These are phyloP conservation scores for Tetanocera ferruginea DNA, from an alignment of 2,888 invertebrate species.

Conservation along the genomic window DNA sequence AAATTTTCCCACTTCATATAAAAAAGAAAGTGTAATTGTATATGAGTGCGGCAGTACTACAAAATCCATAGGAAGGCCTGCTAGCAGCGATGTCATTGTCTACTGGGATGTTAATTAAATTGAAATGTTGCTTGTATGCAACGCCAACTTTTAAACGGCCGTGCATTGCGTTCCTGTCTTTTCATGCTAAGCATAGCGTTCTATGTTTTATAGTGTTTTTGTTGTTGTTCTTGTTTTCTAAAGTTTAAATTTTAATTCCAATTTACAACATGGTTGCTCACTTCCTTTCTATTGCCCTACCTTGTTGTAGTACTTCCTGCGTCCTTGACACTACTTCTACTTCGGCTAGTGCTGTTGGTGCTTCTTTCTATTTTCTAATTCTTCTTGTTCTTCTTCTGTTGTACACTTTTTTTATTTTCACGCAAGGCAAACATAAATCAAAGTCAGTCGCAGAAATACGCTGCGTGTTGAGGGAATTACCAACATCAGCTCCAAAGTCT, in stretches of 20 bases:
- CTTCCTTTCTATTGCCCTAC: neutral
- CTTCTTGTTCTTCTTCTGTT: neutral
- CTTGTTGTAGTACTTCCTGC: neutral
- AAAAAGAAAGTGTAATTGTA: too few relatives aligned
- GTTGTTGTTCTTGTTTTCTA: neutral
- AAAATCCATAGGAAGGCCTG: too few relatives aligned
- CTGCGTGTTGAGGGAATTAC: slow-evolving; percentile 40
- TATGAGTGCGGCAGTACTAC: too few relatives aligned
- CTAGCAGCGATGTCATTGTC: slow-evolving; percentile 15
- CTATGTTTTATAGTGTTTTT: neutral
- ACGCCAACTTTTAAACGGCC: slow-evolving; percentile 21
- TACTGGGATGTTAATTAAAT: slow-evolving; percentile 38
- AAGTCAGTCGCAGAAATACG: slow-evolving; percentile 63
- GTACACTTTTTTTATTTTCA: slow-evolving; percentile 36
- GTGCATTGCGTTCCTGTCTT: neutral
- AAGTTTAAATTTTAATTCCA: slow-evolving; percentile 37
- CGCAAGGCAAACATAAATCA: slow-evolving; percentile 66
- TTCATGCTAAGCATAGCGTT: neutral
- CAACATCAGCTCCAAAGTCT: slow-evolving; percentile 13
- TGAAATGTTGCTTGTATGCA: slow-evolving; percentile 32
- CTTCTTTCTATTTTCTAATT: neutral
- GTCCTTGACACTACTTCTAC: neutral
- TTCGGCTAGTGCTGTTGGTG: neutral
- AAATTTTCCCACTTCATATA: too few relatives aligned
- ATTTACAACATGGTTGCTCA: slow-evolving; percentile 36